Conservation (phyloP, 2,797 vertebrate species). For the Tiaroga cobitis region DNA sequence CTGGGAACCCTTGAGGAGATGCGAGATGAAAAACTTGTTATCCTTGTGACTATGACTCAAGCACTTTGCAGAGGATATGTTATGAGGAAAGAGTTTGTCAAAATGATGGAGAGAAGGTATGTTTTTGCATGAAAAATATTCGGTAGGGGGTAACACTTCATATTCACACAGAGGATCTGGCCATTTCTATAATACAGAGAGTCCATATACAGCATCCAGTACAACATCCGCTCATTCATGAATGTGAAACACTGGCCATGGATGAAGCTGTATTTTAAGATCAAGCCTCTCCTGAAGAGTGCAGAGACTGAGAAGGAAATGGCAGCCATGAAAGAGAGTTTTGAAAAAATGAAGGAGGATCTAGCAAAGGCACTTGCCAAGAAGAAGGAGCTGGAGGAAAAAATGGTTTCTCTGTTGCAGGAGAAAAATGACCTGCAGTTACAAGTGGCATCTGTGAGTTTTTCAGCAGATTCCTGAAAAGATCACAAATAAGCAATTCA, state of each 20-base stretch:
- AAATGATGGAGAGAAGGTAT: constrained; percentile 84
- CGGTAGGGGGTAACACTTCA: neutral
- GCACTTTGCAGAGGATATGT: constrained; percentile 82
- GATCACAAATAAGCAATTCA: neutral
- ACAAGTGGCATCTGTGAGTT: constrained; percentile 85
- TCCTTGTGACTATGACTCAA: constrained; percentile 82
- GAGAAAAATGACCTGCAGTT: constrained; percentile 91
- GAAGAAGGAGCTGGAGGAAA: constrained; percentile 90
- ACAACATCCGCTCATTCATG: constrained; percentile 84
- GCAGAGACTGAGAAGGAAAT: constrained; percentile 87
- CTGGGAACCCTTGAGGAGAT: constrained; percentile 85
- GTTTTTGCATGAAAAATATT: neutral
- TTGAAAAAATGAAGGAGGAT: constrained; percentile 77
- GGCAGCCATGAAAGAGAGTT: constrained; percentile 84
- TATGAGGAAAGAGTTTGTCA: constrained; percentile 82
- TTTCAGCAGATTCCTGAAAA: neutral
- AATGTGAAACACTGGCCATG: constrained; percentile 91
- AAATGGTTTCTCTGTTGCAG: constrained; percentile 86
- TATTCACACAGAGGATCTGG: neutral
- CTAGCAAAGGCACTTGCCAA: constrained; percentile 84
- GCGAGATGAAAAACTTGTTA: constrained; percentile 85
- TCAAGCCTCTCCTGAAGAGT: constrained; percentile 89
- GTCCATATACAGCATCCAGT: constrained; percentile 82
- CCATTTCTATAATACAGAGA: constrained; percentile 72
- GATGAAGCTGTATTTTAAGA: constrained; percentile 91